Percentiles rank a stretch among this genome's conserved stretches.
phyloP scores from a whole-genome alignment of 2,888 invertebrate species.

The Taphrorychus bicolor region DNA sequence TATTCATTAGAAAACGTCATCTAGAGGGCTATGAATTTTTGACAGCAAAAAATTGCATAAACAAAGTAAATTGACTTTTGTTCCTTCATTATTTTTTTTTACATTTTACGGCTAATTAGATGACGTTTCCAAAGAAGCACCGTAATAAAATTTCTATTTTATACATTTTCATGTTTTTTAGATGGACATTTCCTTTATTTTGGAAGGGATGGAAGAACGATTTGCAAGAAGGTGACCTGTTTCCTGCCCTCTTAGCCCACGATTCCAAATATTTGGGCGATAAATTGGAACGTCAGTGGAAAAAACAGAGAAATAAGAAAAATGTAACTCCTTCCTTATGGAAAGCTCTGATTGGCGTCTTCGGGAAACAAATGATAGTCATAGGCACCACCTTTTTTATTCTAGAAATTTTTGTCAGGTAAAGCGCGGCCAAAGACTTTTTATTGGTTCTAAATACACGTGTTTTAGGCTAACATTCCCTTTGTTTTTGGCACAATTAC shows the following conservation, averaged over 20 bases:
- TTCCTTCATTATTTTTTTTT: not conserved
- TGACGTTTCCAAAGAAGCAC: too few relatives aligned
- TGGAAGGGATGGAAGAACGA: slow-evolving; percentile 60
- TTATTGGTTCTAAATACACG: too few relatives aligned
- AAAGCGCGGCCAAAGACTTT: too few relatives aligned
- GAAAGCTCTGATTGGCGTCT: slow-evolving; percentile 47
- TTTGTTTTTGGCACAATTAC: slow-evolving; percentile 54
- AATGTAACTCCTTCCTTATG: slow-evolving; percentile 46
- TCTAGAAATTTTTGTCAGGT: slow-evolving; percentile 43
- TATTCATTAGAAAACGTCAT: too few relatives aligned
- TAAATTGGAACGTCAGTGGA: slow-evolving; percentile 54
- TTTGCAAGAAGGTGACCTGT: slow-evolving; percentile 61
- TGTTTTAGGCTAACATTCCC: slow-evolving; percentile 7
- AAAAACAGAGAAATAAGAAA: slow-evolving; percentile 43
- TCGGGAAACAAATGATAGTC: slow-evolving; percentile 34
- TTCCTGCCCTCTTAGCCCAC: slow-evolving; percentile 59
- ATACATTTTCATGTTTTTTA: too few relatives aligned
- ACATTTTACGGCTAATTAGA: too few relatives aligned
- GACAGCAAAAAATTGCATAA: too few relatives aligned
- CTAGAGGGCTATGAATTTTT: too few relatives aligned
- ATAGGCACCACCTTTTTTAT: slow-evolving; percentile 41
- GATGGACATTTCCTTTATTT: slow-evolving; percentile 63
- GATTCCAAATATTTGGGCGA: slow-evolving; percentile 58
- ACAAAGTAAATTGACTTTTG: too few relatives aligned
- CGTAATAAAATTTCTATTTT: not conserved